Percentiles rank a stretch among this genome's conserved stretches.
phyloP scores from a whole-genome alignment of 1,140 invertebrate genomes.

The Drosophila teissieri region DNA sequence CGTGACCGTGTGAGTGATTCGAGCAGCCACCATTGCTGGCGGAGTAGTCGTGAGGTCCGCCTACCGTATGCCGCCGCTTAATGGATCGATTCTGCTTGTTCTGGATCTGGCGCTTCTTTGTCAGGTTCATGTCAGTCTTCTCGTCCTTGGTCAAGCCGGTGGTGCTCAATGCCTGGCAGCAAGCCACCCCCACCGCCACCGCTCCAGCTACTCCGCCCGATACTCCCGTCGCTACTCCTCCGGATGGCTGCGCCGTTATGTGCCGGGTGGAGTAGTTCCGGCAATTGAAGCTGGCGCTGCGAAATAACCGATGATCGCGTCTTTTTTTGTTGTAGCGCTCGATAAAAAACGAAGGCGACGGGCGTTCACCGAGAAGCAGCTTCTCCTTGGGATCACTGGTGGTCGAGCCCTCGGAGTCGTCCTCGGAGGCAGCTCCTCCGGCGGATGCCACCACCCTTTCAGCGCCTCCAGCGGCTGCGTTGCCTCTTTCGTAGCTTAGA shows the following conservation, averaged over 20 bases:
- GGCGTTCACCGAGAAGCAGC: constrained; percentile 57
- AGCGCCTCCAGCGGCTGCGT: constrained; percentile 1
- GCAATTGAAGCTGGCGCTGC: constrained; percentile 82
- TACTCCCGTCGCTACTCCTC: constrained; percentile 10
- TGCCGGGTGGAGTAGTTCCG: constrained; percentile 79
- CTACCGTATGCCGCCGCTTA: constrained; percentile 95
- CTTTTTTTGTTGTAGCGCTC: constrained; percentile 84
- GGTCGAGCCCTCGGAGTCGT: constrained; percentile 83
- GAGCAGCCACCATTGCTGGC: constrained; percentile 47
- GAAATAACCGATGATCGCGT: constrained; percentile 81
- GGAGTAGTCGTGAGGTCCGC: constrained; percentile 92
- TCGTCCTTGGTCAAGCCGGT: constrained; percentile 90
- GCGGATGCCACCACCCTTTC: background rate
- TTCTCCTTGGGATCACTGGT: constrained; percentile 84
- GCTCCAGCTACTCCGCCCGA: constrained; percentile 18
- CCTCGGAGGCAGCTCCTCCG: constrained; percentile 62
- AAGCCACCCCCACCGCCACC: constrained; percentile 43
- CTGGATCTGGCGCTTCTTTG: constrained; percentile 88
- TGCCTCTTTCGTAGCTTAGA: constrained; percentile 47
- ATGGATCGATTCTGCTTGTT: constrained; percentile 88
- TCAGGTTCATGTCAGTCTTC: constrained; percentile 92
- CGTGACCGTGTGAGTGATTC: constrained; percentile 32
- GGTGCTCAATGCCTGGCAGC: constrained; percentile 56
- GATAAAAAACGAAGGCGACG: constrained; percentile 80
- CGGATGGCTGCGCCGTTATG: constrained; percentile 30